A percentile compares a stretch with the other conserved stretches of the same genome.
These are phyloP conservation scores for Drosophila lacertosa DNA, from an alignment of 1,140 invertebrate genomes.

Conservation along the genomic window DNA sequence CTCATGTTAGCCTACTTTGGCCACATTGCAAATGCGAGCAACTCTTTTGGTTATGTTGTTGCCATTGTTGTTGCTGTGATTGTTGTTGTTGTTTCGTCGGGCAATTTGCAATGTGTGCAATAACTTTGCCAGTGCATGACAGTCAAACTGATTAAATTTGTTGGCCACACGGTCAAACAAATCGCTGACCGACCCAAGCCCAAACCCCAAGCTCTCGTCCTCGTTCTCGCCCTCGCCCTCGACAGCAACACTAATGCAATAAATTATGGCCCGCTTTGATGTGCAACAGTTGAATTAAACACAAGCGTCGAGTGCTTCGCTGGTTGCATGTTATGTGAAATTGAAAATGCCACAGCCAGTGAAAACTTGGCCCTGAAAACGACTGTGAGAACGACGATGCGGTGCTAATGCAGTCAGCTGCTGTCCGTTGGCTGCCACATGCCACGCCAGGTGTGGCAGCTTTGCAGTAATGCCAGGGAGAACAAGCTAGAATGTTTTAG, in stretches of 20 bases:
- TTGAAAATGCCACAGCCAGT: constrained; percentile 12
- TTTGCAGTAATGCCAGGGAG: not conserved
- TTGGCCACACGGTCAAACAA: constrained; percentile 14
- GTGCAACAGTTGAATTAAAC: not conserved
- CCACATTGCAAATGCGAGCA: constrained; percentile 41
- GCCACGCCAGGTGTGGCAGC: not conserved
- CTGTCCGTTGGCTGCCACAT: not conserved
- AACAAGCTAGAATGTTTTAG: no score
- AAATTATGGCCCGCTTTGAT: constrained; percentile 13
- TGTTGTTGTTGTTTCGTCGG: constrained; percentile 18
- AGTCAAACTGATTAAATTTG: constrained; percentile 61
- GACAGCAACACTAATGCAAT: constrained; percentile 7
- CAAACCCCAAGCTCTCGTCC: no score
- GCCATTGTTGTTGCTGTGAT: not conserved
- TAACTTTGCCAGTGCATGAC: constrained; percentile 42
- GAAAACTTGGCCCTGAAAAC: constrained; percentile 14
- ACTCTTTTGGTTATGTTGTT: constrained; percentile 28
- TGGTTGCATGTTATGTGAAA: constrained; percentile 23
- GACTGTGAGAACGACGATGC: not conserved
- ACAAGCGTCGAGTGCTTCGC: not conserved
- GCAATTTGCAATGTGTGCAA: constrained; percentile 55
- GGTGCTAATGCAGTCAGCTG: not conserved
- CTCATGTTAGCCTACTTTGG: constrained; percentile 65
- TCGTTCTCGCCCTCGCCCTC: no score
- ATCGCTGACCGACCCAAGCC: not conserved